Evolutionary conservation across 2,113 vertebrate genomes (phyloP).

Genomic region (Tachysurus fulvidraco): DNA sequence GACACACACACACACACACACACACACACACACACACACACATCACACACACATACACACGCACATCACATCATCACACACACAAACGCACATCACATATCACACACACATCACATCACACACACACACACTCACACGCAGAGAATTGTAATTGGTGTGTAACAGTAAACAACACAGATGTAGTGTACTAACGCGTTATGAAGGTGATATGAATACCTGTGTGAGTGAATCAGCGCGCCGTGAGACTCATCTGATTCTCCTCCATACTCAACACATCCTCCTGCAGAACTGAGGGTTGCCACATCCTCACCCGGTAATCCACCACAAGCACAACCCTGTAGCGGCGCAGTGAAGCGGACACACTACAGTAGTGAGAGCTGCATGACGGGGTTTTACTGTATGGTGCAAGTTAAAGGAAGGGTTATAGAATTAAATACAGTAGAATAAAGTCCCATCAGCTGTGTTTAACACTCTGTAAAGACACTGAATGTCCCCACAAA

Average conservation of each 20-base stretch:
- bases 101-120: background rate
- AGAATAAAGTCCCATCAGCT: no score
- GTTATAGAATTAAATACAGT: no score
- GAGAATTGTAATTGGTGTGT: background rate
- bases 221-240: conserved; percentile 1
- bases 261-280: conserved; percentile 21
- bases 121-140: background rate
- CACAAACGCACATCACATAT: conserved; percentile 1
- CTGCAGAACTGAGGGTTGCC: conserved; percentile 3
- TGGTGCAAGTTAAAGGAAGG: no score
- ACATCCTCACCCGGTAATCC: background rate
- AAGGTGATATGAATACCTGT: background rate
- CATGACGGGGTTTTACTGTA: no score
- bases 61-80: background rate
- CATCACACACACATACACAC: background rate
- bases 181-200: background rate
- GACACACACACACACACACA: background rate
- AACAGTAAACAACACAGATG: no score
- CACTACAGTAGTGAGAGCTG: no score
- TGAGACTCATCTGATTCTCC: conserved; percentile 3
- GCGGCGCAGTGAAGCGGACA: background rate
- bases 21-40: background rate
- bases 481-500: no score
- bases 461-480: no score
- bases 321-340: rapidly evolving